Conservation (phyloP, 2,888 invertebrate species). For the Chirona hameri region DNA sequence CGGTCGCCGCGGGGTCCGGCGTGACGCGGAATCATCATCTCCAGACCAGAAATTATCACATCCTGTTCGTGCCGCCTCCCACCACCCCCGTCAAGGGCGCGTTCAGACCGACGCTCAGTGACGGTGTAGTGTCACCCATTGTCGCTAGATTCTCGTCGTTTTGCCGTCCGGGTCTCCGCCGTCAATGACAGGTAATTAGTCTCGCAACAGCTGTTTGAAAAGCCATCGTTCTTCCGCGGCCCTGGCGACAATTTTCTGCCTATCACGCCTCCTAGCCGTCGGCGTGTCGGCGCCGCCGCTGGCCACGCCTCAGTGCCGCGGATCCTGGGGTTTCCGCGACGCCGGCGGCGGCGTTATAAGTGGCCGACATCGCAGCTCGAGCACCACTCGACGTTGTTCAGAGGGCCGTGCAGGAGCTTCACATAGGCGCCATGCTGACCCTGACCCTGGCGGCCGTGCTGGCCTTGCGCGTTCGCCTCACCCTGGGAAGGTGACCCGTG, state of each 20-base stretch:
- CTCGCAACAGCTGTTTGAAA: neutral
- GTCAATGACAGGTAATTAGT: neutral
- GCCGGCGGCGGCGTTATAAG: neutral
- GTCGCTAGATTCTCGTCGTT: neutral
- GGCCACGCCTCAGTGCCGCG: neutral
- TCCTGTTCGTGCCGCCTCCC: constrained; percentile 3
- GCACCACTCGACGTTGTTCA: neutral
- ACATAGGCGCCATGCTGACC: neutral
- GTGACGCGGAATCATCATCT: neutral
- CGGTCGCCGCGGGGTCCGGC: neutral
- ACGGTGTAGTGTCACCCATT: neutral
- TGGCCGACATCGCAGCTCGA: neutral
- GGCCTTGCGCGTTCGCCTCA: neutral
- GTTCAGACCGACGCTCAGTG: neutral
- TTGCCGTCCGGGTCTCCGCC: neutral
- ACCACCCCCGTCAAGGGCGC: neutral
- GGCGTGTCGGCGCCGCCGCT: neutral
- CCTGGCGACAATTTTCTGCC: neutral
- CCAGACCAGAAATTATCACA: neutral
- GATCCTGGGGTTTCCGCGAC: neutral
- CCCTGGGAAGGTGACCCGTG: neutral
- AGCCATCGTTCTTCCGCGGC: neutral
- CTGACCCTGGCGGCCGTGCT: neutral
- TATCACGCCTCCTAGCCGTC: neutral
- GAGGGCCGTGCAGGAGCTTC: neutral